Evolutionary conservation across 2,888 invertebrate genomes (phyloP), one percentile per base, ranked within the genome.

Genomic region (Parascotia fuliginaria): DNA sequence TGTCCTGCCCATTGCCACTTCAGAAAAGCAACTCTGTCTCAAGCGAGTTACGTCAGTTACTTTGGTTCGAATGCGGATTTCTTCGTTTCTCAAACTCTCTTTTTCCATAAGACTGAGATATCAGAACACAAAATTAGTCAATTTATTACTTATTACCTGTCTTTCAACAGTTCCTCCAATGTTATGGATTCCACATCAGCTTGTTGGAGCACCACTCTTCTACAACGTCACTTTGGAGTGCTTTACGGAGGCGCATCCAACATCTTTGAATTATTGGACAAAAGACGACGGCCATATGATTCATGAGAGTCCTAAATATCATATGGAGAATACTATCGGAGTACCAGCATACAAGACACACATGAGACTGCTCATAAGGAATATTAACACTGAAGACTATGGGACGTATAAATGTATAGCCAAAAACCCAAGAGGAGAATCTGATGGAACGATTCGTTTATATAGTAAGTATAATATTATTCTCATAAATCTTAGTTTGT

Each of bases 201-300:
- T 97, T 61, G 97, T 98, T 28, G 97, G 97, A 19, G 96, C 96
- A 11, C 97, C 97, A 0, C 91, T 96, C 50, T 96, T 95, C 58
- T 96, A 95, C 83, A 96, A 96, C 70, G 96, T 97, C 7, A 97
- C 96, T 3, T 87, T 98, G 55, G 97, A 97, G 87, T 98, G 98
- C 79, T 96, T 96, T 79, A 97, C 97, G 4, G 98, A 98, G 87
- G 97, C 98, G 1, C 96, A 97, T 88, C 98, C 98, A 2, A 96
- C 96, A 22, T 97, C 98, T 11, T 93, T 98, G 51, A 97, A 97
- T 89, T 97, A 97, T 81, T 97, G 97, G 97, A 97, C 97, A 0
- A 92, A 96, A 52, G 97, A 96, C 78, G 96, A 96, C 72, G 96
- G 96, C 7, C 95, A 96, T 76, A 97, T 97, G 97, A 97, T 97